Conservation (phyloP, 2,888 invertebrate genomes). For the Dynastes tityus region DNA sequence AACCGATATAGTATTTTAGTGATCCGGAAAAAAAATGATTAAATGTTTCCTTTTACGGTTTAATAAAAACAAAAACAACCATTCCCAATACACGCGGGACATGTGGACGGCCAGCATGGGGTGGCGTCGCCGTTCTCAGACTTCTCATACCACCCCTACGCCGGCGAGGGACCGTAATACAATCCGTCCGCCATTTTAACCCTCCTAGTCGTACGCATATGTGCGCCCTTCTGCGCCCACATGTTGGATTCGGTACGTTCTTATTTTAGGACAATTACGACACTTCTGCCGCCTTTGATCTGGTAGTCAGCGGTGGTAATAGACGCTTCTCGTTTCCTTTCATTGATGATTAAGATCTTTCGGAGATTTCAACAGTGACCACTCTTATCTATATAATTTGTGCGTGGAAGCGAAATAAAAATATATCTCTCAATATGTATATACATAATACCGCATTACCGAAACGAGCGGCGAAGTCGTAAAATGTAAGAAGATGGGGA, state of each 20-base stretch:
- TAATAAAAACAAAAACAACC: constrained; percentile 42
- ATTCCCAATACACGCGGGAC: background rate
- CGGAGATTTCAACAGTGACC: constrained; percentile 26
- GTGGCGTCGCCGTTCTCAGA: constrained; percentile 25
- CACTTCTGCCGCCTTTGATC: constrained; percentile 39
- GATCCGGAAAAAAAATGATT: constrained; percentile 34
- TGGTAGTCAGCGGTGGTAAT: constrained; percentile 4
- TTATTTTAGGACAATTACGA: constrained; percentile 23
- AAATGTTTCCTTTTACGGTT: constrained; percentile 42
- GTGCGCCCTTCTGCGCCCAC: constrained; percentile 15
- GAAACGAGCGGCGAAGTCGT: background rate
- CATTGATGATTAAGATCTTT: constrained; percentile 29
- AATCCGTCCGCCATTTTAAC: constrained; percentile 17
- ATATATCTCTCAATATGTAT: background rate
- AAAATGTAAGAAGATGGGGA: constrained; percentile 2
- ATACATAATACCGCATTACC: background rate
- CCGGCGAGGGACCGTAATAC: background rate
- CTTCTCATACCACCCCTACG: background rate
- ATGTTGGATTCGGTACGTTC: constrained; percentile 28
- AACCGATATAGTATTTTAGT: constrained; percentile 33
- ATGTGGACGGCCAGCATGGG: constrained; percentile 36
- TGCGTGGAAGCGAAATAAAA: background rate
- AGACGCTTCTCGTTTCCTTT: constrained; percentile 8
- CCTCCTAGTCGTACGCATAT: background rate
- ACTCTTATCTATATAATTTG: constrained; percentile 27